Evolutionary conservation across 2,888 invertebrate genomes (phyloP), one percentile per base, ranked within the genome.

Genomic region (Thera obeliscata): DNA sequence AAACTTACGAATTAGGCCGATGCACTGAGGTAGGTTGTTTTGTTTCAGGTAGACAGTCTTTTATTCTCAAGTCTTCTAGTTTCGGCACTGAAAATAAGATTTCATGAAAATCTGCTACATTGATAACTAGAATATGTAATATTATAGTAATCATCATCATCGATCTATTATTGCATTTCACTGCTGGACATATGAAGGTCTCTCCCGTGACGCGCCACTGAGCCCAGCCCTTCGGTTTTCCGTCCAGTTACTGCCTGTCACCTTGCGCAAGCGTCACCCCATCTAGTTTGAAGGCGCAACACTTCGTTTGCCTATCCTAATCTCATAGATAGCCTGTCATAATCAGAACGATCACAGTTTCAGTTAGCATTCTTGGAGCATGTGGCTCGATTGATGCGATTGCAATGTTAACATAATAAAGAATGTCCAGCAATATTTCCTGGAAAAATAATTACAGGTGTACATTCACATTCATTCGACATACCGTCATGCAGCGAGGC

Each of bases 41-140:
- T 67, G 89, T 86, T 90, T 93, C 92, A 70, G 93, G 92, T 71
- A 80, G 85, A 78, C 93, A 93, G 91, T 93, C 93, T 92, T 91
- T 93, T 88, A 93, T 91, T 91, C 93, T 92, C 88, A 93, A 92
- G 81, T 93, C 92, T 91, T 93, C 93, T 86, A 93, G 76, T 87
- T 91, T 93, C 73, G 92, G 92, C 72, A 91, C 92, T 93, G 87
- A 70, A 87, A 88, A 63, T 70, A 78, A 74, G 65, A 35, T 35
- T 50, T 50, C n/a, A 38, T 48, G 12, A 41, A n/a, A 38, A 38
- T 7, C 38, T 6, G 38, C 9, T 11, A 7, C 12, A n/a, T 35
- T 5, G 5, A 4, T 8, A 55, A 11, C 2, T 52, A 1, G 22
- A 54, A 11, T 9, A 22, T 22, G 22, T 22, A 22, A 22, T 22